These are phyloP conservation scores for Nephotettix cincticeps DNA, from an alignment of 1,140 invertebrate genomes.

Conservation along the genomic window DNA sequence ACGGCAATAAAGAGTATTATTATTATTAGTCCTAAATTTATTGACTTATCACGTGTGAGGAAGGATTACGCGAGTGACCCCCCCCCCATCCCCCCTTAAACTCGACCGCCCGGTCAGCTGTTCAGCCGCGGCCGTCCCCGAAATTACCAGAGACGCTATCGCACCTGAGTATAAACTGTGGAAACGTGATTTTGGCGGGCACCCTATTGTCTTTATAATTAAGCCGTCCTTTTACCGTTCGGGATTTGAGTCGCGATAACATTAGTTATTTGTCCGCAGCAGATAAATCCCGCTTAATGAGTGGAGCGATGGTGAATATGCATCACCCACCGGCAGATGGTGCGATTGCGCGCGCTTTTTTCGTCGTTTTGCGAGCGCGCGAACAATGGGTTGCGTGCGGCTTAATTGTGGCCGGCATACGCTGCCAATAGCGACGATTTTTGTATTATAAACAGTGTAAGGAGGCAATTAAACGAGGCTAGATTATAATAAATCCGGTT, in stretches of 20 bases:
- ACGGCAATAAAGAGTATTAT: too few species aligned
- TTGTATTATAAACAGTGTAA: neutral
- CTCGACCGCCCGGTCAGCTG: too few species aligned
- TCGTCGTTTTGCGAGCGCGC: neutral
- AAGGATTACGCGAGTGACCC: too few species aligned
- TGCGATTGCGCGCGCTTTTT: neutral
- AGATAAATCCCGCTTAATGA: slow-evolving; percentile 9
- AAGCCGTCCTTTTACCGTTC: neutral
- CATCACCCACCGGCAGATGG: neutral
- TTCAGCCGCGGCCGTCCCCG: too few species aligned
- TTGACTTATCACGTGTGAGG: too few species aligned
- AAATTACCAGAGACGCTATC: too few species aligned
- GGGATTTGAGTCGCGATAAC: slow-evolving; percentile 1
- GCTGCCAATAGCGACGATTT: neutral
- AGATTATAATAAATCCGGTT: slow-evolving; percentile 4
- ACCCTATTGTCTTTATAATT: slow-evolving; percentile 6
- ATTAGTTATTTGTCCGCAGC: neutral
- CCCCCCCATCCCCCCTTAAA: too few species aligned
- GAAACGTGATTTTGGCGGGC: neutral
- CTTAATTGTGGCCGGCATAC: neutral
- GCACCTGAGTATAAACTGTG: too few species aligned
- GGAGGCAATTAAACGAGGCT: neutral
- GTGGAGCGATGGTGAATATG: neutral
- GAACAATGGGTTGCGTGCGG: neutral
- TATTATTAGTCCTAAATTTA: too few species aligned